Base-by-base conservation (phyloP, 1,140 invertebrate genomes). In the Notospermus geniculatus region DNA sequence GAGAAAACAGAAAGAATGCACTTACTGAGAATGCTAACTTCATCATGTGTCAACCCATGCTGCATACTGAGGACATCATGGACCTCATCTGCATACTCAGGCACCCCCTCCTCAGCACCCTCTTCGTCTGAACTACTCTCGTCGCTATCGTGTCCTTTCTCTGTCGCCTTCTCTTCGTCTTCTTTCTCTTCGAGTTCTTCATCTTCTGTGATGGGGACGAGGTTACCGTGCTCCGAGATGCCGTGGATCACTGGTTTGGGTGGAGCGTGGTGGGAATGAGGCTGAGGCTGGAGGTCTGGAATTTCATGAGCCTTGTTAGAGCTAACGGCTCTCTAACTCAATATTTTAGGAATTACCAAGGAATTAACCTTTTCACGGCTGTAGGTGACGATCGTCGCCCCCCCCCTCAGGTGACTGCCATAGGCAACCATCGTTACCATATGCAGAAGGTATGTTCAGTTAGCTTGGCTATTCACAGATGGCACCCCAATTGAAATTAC, bases 191-290 rank as follows among this genome's bases (percentile, higher is more conserved):
- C 25, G 2, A 52, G 57, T 46, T 77, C 76, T 36, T 76, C 73
- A 62, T 75, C 75, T 43, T 79, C 75, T 17, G 67, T 63, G 19
- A 79, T 78, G 43, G 71, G 68, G 11, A 65, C 59, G n/a, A 78
- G 70, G 54, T 63, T 63, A n/a, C 53, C 54, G 2, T 66, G 59
- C 30, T 75, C 75, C n/a, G 68, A 63, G 22, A 36, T 39, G 19
- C 19, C 28, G 19, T 29, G 54, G 22, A 36, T 28, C 23, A 56
- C 13, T 22, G 32, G 27, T 32, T 36, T 29, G 28, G 46, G 46
- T 50, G 32, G 32, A 15, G 32, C 32, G 32, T 36, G 32, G 32
- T 36, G 32, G 15, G 32, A 36, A 36, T 36, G 32, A 36, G 32
- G 32, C 32, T 36, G 32, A 7, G 32, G 32, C 15, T 36, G 32